Evolutionary conservation across 2,113 vertebrate genomes (phyloP).

Genomic region (Gracilinanus agilis): DNA sequence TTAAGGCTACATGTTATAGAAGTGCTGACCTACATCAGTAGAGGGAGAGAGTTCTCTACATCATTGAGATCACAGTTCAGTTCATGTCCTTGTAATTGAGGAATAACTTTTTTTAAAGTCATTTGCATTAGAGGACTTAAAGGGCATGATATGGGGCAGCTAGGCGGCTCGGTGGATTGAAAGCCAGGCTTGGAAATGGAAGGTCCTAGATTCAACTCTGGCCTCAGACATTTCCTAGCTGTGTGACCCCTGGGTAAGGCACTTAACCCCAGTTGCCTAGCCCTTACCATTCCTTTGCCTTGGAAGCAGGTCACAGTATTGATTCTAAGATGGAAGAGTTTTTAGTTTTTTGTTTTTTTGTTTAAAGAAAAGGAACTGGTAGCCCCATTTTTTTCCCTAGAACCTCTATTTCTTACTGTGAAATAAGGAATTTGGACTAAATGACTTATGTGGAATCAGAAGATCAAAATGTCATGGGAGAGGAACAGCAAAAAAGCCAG

Average conservation of each 20-base stretch:
- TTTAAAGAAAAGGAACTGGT: background rate
- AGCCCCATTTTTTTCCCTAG: background rate
- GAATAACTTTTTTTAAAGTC: background rate
- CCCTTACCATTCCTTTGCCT: too few relatives aligned
- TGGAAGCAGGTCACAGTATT: too few relatives aligned
- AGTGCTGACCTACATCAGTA: background rate
- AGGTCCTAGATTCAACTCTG: too few relatives aligned
- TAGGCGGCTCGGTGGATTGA: too few relatives aligned
- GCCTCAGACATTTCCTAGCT: too few relatives aligned
- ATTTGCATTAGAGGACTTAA: background rate
- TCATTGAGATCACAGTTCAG: background rate
- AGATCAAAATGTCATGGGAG: background rate
- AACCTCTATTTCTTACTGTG: background rate
- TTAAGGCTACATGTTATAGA: too few relatives aligned
- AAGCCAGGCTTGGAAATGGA: too few relatives aligned
- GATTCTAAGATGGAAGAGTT: too few relatives aligned
- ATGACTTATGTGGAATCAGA: background rate
- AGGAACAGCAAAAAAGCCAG: background rate
- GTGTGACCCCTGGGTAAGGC: too few relatives aligned
- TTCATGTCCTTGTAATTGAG: background rate
- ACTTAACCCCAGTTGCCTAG: too few relatives aligned
- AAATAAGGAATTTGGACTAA: background rate
- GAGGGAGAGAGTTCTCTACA: background rate
- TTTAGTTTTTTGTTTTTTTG: too few relatives aligned
- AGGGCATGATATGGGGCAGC: background rate